Evolutionary conservation across 1,140 invertebrate genomes (phyloP), one percentile per base, ranked within the genome.

Genomic region (Asbolus verrucosus): DNA sequence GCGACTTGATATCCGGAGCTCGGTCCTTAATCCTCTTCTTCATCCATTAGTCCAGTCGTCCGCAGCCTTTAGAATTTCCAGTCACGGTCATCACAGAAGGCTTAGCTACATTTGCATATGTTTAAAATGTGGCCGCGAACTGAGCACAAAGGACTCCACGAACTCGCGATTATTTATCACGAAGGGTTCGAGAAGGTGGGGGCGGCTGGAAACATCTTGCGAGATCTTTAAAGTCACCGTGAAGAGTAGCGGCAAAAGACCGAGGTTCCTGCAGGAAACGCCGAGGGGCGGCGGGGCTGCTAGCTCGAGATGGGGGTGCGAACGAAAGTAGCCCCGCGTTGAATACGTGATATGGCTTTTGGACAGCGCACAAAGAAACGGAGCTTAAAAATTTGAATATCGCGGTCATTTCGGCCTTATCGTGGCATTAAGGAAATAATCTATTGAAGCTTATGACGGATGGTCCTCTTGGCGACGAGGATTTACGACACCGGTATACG

Each of bases 331-430:
- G 70, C 69, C 73, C 72, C 70, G 60, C 19, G 18, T 39, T 75
- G 77, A 78, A 78, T 78, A 75, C 74, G 67, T 67, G 73, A 73
- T 77, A 71, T 61, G 72, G 76, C 73, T 77, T 78, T 54, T 76
- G 76, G 78, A 72, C 77, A 75, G 67, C 62, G 65, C 77, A 79
- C 79, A 80, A 80, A 78, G 73, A 74, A 75, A 60, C 73, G 75
- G 74, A 73, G 78, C 77, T 80, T 81, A 80, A 80, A 80, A 81
- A 81, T 81, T 81, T 81, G 79, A 80, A 81, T 81, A 81, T 80
- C 80, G 78, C 79, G 79, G 79, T 80, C 80, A 81, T 81, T 81
- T 71, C 72, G 71, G 74, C 70, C 75, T 81, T 80, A 80, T 80
- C 79, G 74, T 67, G 15, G 74, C 75, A 78, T 80, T 79, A 79